Base-by-base conservation (phyloP, 2,797 vertebrate genomes). In the Echiichthys vipera region DNA sequence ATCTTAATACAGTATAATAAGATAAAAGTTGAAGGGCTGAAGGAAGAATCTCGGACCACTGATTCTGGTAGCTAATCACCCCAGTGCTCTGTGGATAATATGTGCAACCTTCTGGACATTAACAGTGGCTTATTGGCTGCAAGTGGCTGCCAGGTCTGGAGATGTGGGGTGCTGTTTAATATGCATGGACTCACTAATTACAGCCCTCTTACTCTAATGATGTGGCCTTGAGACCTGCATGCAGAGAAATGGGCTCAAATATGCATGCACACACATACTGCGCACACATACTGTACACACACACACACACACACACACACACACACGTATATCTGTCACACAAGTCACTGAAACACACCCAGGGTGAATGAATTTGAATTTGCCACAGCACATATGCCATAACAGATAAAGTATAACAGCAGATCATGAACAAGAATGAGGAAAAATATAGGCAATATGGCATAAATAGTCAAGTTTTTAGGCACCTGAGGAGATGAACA, bases 141-240 rank as follows among this genome's bases (percentile, higher is more conserved):
- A 68, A 91, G 70, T 85, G 85, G 74, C 86, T 65, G 58, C 69
- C 34, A 71, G 76, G 73, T 81, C 70, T 85, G 80, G 69, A 85
- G 89, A 86, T 83, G 85, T 63, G 27, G 81, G 85, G 66, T 72
- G 73, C 85, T 91, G 77, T 91, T 95, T 93, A 94, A 92, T 93
- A 94, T 94, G 90, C 90, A 93, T 91, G 88, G 80, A 59, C 71
- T 92, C 77, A 69, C 89, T 94, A 94, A 94, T 94, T 94, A 93
- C 86, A 80, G 82, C 80, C 86, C 85, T 90, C 87, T 88, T 87
- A 88, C 86, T 93, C 84, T 91, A 91, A 94, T 89, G 88, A 93
- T 89, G 86, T 88, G 89, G 91, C 87, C 89, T 90, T 91, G 88
- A 93, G 90, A 92, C 78, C 65, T 63, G 40, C 65, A 79, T 87